Conservation (phyloP, 2,113 vertebrate species). For the Ictalurus punctatus region DNA sequence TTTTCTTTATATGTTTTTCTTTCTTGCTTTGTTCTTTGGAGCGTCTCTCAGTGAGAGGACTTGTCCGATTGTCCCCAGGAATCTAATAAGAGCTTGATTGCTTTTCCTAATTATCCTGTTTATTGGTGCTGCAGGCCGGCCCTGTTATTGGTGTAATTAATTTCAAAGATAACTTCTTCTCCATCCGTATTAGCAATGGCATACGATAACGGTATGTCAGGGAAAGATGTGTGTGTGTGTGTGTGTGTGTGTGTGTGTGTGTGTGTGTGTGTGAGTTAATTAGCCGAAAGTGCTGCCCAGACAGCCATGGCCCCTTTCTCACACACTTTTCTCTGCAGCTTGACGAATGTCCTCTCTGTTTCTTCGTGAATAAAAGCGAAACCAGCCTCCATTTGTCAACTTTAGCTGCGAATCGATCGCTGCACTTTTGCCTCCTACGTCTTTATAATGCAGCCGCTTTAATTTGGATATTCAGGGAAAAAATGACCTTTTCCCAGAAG, state of each 20-base stretch:
- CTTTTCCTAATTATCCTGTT: constrained; percentile 68
- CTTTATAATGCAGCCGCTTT: constrained; percentile 41
- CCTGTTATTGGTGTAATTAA: constrained; percentile 68
- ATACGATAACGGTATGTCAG: constrained; percentile 58
- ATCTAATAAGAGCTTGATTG: constrained; percentile 68
- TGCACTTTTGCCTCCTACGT: constrained; percentile 36
- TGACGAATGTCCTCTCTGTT: constrained; percentile 52
- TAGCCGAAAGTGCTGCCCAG: constrained; percentile 53
- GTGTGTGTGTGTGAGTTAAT: constrained; percentile 53
- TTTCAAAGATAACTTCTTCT: constrained; percentile 67
- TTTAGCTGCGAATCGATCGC: constrained; percentile 47
- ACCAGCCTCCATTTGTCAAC: constrained; percentile 48
- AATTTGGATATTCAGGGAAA: constrained; percentile 46
- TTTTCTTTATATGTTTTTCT: constrained; percentile 23
- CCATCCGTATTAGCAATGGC: constrained; percentile 60
- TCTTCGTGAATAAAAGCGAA: constrained; percentile 41
- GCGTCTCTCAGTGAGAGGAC: constrained; percentile 40
- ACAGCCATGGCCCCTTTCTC: constrained; percentile 42
- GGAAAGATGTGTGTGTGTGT: constrained; percentile 35
- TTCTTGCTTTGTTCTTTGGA: constrained; percentile 43
- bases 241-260: constrained; percentile 40
- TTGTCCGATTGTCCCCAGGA: constrained; percentile 60
- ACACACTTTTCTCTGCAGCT: constrained; percentile 48
- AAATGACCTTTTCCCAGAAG: constrained; percentile 9
- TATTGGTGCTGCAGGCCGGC: constrained; percentile 63